Evolutionary conservation across 2,888 invertebrate species (phyloP).

Genomic region (Crepidodera aurea): DNA sequence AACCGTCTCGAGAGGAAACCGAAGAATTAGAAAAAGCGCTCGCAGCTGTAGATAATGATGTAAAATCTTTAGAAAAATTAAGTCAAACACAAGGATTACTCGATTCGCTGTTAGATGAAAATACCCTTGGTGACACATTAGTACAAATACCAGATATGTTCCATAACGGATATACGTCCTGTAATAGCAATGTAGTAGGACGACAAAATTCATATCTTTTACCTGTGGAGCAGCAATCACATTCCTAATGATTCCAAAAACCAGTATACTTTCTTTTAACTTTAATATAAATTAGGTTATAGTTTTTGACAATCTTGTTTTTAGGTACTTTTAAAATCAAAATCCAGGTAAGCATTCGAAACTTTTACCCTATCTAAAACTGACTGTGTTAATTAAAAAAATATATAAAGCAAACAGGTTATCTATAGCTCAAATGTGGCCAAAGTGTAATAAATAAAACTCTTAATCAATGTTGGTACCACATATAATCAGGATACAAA

Average conservation of each 20-base stretch:
- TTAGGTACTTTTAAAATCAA: too few species aligned
- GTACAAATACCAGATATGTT: conserved; percentile 59
- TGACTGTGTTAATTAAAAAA: too few species aligned
- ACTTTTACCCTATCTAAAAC: too few species aligned
- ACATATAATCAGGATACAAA: too few species aligned
- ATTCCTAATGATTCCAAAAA: conserved; percentile 47
- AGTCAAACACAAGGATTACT: conserved; percentile 68
- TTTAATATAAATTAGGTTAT: neutral
- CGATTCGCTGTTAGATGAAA: conserved; percentile 72
- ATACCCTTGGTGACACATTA: conserved; percentile 62
- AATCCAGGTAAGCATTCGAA: too few species aligned
- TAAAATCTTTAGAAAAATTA: conserved; percentile 74
- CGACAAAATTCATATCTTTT: conserved; percentile 53
- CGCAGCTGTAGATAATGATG: conserved; percentile 78
- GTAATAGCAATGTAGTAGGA: conserved; percentile 56
- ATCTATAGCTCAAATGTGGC: too few species aligned
- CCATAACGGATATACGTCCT: conserved; percentile 62
- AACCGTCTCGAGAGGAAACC: conserved; percentile 81
- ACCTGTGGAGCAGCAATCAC: conserved; percentile 55
- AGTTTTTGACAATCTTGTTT: too few species aligned
- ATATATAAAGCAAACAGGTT: too few species aligned
- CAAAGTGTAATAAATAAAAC: too few species aligned
- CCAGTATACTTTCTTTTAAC: conserved; percentile 17
- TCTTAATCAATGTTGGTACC: too few species aligned
- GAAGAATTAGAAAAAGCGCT: conserved; percentile 88